Evolutionary conservation across 2,113 vertebrate genomes (phyloP).

Genomic region (Canis aureus): DNA sequence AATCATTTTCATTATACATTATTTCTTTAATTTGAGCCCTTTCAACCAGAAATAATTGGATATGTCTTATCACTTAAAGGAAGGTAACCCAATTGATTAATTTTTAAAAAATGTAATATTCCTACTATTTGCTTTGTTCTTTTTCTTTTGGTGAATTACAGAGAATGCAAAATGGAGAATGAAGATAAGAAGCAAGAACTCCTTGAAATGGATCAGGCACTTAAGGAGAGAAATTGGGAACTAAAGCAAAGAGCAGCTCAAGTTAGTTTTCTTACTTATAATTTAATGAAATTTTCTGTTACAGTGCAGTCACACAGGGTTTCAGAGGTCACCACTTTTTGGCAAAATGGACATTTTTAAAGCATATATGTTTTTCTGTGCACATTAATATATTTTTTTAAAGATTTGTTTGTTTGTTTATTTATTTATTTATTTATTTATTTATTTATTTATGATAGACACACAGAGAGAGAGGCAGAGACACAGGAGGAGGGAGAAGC

Average conservation of each 20-base stretch:
- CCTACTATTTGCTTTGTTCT: constrained; percentile 13
- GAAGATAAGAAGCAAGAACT: constrained; percentile 95
- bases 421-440: no score
- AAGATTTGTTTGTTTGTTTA: no score
- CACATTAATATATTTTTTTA: background rate
- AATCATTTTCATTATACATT: constrained; percentile 33
- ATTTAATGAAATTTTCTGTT: constrained; percentile 57
- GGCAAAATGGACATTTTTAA: constrained; percentile 29
- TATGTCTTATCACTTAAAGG: background rate
- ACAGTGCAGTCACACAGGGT: background rate
- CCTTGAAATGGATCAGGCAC: constrained; percentile 92
- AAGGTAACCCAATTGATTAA: constrained; percentile 23
- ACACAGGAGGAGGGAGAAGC: no score
- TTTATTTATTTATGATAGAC: no score
- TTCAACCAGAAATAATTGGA: constrained; percentile 29
- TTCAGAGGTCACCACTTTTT: constrained; percentile 41
- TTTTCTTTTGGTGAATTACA: constrained; percentile 85
- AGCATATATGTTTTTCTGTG: background rate
- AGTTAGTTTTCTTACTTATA: constrained; percentile 85
- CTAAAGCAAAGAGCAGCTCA: constrained; percentile 95
- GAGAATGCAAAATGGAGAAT: constrained; percentile 93
- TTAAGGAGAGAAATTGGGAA: constrained; percentile 97
- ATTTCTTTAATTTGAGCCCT: constrained; percentile 49
- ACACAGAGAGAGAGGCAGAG: no score
- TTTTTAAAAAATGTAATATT: constrained; percentile 48